These are phyloP conservation scores for Saguinus midas DNA, from an alignment of 2,113 vertebrate species.

Conservation along the genomic window DNA sequence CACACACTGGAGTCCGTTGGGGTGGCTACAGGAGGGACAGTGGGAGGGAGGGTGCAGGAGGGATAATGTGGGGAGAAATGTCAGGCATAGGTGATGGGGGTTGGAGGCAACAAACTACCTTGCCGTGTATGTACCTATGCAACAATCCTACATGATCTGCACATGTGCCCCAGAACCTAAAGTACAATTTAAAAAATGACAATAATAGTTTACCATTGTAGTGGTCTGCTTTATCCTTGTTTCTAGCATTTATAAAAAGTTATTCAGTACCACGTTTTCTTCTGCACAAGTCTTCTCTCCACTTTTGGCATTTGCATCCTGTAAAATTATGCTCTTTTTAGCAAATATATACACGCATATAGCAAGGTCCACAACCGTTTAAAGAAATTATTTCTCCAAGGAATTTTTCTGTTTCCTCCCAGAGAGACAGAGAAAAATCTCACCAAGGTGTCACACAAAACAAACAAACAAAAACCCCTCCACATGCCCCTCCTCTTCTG, in stretches of 20 bases:
- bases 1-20: too few species aligned
- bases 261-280: not conserved
- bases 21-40: too few species aligned
- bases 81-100: too few species aligned
- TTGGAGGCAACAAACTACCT: too few species aligned
- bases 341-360: not conserved
- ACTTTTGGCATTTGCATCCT: not conserved
- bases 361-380: not conserved
- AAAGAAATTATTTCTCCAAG: not conserved
- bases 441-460: not conserved
- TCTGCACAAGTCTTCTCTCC: not conserved
- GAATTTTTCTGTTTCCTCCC: not conserved
- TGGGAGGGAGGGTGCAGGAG: too few species aligned
- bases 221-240: not conserved
- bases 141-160: too few species aligned
- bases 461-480: not conserved
- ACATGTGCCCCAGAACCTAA: too few species aligned
- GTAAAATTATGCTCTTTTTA: not conserved
- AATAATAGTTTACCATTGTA: not conserved
- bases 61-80: too few species aligned
- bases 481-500: not conserved
- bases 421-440: conserved; percentile 22
- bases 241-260: not conserved
- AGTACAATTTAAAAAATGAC: not conserved
- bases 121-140: too few species aligned